These are phyloP conservation scores for Noctua fimbriata DNA, from an alignment of 2,888 invertebrate species.

Conservation along the genomic window DNA sequence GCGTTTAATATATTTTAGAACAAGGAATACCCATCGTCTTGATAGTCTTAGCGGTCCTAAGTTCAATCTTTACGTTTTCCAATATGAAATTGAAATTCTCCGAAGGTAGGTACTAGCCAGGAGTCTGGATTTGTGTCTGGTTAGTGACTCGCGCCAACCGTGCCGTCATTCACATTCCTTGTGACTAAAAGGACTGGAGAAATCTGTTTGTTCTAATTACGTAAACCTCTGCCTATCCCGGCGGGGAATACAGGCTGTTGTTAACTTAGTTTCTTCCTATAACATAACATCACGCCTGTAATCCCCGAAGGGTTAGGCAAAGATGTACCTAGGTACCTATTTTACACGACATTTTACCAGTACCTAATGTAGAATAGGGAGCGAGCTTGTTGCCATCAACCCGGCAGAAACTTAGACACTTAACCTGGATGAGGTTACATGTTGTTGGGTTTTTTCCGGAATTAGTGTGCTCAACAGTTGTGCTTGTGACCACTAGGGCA, in stretches of 20 bases:
- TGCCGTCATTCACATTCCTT: not conserved
- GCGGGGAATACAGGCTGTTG: not conserved
- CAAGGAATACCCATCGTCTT: constrained; percentile 39
- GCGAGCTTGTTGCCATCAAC: not conserved
- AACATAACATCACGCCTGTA: not conserved
- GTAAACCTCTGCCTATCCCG: not conserved
- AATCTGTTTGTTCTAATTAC: too few relatives aligned
- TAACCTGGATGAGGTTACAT: too few relatives aligned
- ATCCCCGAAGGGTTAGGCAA: not conserved
- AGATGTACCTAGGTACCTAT: not conserved
- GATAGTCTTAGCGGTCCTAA: too few relatives aligned
- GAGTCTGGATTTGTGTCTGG: not conserved
- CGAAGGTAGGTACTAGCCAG: not conserved
- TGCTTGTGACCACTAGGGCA: not conserved
- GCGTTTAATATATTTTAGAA: constrained; percentile 53
- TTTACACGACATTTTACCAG: not conserved
- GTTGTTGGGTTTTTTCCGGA: too few relatives aligned
- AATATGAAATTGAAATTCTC: not conserved
- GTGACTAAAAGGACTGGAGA: not conserved
- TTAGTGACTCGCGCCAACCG: not conserved
- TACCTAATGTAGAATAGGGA: not conserved
- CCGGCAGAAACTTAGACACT: not conserved
- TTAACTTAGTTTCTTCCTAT: not conserved
- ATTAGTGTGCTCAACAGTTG: not conserved
- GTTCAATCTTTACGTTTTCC: not conserved